These are phyloP conservation scores for Lasioglossum morio DNA, from an alignment of 2,888 invertebrate species.

Conservation along the genomic window DNA sequence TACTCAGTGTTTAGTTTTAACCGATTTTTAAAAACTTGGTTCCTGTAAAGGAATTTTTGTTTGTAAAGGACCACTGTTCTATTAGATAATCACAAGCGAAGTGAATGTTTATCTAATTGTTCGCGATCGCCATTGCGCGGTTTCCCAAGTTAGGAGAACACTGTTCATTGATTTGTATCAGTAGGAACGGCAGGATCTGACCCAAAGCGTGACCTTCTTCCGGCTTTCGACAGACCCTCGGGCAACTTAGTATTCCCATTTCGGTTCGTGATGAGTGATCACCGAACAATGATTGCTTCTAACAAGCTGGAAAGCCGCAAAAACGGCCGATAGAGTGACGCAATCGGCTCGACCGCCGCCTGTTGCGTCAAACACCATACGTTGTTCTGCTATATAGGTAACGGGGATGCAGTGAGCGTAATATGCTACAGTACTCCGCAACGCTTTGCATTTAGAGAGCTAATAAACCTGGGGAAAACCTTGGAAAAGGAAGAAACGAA, in stretches of 20 bases:
- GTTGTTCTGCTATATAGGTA: slow-evolving; percentile 66
- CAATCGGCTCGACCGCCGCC: slow-evolving; percentile 7
- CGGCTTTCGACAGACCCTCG: not conserved
- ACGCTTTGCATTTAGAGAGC: not conserved
- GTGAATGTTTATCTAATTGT: not conserved
- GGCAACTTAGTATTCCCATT: slow-evolving; percentile 10
- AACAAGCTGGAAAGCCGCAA: slow-evolving; percentile 38
- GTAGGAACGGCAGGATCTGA: not conserved
- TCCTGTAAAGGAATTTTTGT: no score
- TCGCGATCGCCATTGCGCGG: not conserved
- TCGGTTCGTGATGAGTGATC: slow-evolving; percentile 39
- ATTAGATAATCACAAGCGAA: not conserved
- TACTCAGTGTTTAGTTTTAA: no score
- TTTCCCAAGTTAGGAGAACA: not conserved
- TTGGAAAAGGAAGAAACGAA: no score
- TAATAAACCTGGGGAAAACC: not conserved
- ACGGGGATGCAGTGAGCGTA: slow-evolving; percentile 77
- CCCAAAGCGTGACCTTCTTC: slow-evolving; percentile 9
- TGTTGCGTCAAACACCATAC: slow-evolving; percentile 35
- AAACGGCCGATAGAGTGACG: slow-evolving; percentile 31
- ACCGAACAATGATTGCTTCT: slow-evolving; percentile 35
- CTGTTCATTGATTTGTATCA: not conserved
- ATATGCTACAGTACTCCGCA: not conserved
- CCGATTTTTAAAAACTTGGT: no score
- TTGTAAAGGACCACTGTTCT: not conserved